Base-by-base conservation (phyloP, 2,888 invertebrate species). In the Elmis aenea region DNA sequence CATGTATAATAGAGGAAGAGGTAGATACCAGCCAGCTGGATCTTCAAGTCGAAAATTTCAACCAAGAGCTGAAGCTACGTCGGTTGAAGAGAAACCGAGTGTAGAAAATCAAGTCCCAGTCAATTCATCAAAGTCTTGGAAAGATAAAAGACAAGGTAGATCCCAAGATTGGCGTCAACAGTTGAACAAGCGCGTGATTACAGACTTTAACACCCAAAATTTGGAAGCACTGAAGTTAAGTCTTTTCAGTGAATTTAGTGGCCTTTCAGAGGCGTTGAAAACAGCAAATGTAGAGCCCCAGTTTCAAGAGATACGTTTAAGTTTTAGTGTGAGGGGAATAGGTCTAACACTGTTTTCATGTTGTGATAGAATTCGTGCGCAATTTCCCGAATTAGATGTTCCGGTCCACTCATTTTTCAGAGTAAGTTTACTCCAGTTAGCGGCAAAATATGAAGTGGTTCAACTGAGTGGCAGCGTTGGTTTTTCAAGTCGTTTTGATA, bases 361-460 rank as follows among this genome's bases (percentile, higher is more conserved):
- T 31, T 6, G 22, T 3, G 13, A 31, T 10, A 1, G 23, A 23
- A 6, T 31, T 2, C 3, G 8, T 6, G 5, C 3, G 12, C 31
- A 23, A 3, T 12, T 31, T 9, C 31, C 31, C 2, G 13, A 23
- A 6, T 2, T 23, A 5, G 23, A 31, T 5, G 2, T 23, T 2
- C 31, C 31, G 2, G 13, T 31, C 4, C 13, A 12, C 5, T 31
- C 31, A 4, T 31, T 31, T 10, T 15, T 13, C 13, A 9, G 22
- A 11, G 31, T 31, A 3, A 22, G 22, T 12, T 13, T 31, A 3
- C 3, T 31, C 5, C 22, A 31, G 13, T 5, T 31, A 8, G 31
- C 31, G 1, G 31, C 31, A 5, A 31, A 31, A 10, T 31, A 31
- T 12, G 31, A 23, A 8, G 3, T n/a, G 2, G 31, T 22, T 2